Evolutionary conservation across 2,797 vertebrate genomes (phyloP).

Genomic region (Platyrinchus mystaceus): DNA sequence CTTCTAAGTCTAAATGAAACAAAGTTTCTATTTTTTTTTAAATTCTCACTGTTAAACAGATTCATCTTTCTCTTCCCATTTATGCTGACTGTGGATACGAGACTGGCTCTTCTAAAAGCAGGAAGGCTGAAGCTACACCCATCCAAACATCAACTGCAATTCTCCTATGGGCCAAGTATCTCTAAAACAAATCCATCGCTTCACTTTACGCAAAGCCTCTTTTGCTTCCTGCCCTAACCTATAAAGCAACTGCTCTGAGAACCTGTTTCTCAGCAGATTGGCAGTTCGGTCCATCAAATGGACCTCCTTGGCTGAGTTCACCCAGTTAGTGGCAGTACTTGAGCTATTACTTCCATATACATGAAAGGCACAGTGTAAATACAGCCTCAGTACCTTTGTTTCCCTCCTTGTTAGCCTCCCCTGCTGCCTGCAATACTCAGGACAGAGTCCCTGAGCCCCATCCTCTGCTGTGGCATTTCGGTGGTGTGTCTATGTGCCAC

Average conservation of each 20-base stretch:
- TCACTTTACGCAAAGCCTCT: neutral
- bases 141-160: neutral
- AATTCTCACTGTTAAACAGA: neutral
- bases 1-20: neutral
- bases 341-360: neutral
- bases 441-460: accelerated
- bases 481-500: neutral
- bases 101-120: neutral
- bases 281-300: neutral
- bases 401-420: neutral
- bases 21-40: neutral
- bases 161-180: neutral
- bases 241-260: neutral
- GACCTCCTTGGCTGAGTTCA: neutral
- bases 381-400: neutral
- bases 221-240: neutral
- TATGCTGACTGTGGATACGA: neutral
- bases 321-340: neutral
- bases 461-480: neutral
- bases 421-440: neutral
- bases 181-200: neutral
- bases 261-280: neutral
- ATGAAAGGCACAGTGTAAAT: neutral
- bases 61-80: neutral
- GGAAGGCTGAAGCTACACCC: neutral